A percentile compares a stretch with the other conserved stretches of the same genome.
Conservation (phyloP, 2,888 invertebrate species). For the Sphinx pinastri region DNA sequence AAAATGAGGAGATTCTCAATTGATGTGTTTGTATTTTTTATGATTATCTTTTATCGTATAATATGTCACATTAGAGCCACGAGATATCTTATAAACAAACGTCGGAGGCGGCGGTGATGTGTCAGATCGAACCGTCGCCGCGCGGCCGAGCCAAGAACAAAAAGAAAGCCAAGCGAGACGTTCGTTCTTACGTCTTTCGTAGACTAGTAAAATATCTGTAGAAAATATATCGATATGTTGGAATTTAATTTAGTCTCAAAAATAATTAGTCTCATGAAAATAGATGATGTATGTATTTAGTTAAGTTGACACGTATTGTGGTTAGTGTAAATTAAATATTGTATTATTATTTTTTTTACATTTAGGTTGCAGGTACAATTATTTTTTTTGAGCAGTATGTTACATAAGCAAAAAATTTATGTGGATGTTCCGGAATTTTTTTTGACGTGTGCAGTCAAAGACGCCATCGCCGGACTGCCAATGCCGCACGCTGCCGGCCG, state of each 20-base stretch:
- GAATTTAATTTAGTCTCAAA: too few species aligned
- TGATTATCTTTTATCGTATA: too few species aligned
- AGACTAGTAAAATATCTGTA: not conserved
- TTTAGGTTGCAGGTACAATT: too few species aligned
- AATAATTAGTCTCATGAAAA: too few species aligned
- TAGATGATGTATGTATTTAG: too few species aligned
- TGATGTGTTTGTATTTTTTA: too few species aligned
- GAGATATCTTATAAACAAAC: constrained; percentile 57
- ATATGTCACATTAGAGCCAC: constrained; percentile 55
- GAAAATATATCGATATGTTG: not conserved
- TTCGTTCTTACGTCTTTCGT: constrained; percentile 68
- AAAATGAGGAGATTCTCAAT: too few species aligned
- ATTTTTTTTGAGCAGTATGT: too few species aligned
- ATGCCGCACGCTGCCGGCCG: constrained; percentile 70
- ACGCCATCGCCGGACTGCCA: constrained; percentile 51
- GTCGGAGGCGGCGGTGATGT: constrained; percentile 64
- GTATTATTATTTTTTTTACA: too few species aligned
- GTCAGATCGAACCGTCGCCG: constrained; percentile 70
- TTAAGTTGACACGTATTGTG: too few species aligned
- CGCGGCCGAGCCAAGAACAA: constrained; percentile 57
- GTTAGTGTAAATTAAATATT: too few species aligned
- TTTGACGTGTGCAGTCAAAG: constrained; percentile 46
- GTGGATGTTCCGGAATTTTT: not conserved
- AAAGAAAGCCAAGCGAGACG: constrained; percentile 85
- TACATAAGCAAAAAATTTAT: too few species aligned